These are phyloP conservation scores for Heliocidaris erythrogramma DNA, from an alignment of 35 echinoderm and acorn worm species.

Conservation along the genomic window DNA sequence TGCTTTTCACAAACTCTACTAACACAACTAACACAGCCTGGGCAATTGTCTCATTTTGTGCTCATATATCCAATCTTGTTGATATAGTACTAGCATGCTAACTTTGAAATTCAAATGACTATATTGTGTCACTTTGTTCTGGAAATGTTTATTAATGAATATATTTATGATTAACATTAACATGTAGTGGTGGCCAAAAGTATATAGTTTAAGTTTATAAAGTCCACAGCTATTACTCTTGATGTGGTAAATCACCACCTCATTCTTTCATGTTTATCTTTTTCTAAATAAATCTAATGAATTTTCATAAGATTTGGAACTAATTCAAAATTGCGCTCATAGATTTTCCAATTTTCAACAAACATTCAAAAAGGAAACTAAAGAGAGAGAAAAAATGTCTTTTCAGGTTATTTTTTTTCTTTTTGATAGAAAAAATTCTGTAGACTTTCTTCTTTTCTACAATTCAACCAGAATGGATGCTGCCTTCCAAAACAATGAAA, in stretches of 20 bases:
- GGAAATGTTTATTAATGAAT: not conserved
- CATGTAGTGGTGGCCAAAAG: not conserved
- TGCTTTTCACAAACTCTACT: not conserved
- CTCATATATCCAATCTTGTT: not conserved
- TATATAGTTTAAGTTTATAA: not conserved
- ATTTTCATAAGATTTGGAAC: not conserved
- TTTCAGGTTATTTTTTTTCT: not conserved
- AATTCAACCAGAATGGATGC: slow-evolving; percentile 40
- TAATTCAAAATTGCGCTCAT: not conserved
- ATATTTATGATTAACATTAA: not conserved
- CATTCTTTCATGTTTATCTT: not conserved
- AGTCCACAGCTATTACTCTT: not conserved
- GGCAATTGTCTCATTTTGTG: not conserved
- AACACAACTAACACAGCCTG: slow-evolving; percentile 39
- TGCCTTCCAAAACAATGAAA: slow-evolving; percentile 31
- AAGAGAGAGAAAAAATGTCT: not conserved
- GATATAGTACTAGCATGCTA: slow-evolving; percentile 12
- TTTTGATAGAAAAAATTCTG: not conserved
- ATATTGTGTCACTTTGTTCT: not conserved
- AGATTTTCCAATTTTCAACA: not conserved
- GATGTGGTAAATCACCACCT: not conserved
- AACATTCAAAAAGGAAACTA: not conserved
- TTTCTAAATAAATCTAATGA: not conserved
- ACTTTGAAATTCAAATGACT: slow-evolving; percentile 11
- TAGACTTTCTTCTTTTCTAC: not conserved